Base-by-base conservation (phyloP, 2,113 vertebrate species). In the Rhodinocichla rosea region DNA sequence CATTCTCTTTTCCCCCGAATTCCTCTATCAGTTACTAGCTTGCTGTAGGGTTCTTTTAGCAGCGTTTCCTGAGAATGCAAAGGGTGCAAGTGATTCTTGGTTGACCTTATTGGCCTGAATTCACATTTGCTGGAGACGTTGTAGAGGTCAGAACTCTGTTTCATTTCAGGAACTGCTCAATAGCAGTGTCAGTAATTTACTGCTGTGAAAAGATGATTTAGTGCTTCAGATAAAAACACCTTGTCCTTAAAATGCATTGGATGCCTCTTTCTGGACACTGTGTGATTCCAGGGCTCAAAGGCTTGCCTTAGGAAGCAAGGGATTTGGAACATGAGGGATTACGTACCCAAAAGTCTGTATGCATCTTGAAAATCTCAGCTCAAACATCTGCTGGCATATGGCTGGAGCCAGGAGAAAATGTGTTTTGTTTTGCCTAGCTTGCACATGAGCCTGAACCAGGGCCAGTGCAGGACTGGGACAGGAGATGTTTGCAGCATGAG, bases 341-440 rank as follows among this genome's bases (percentile, higher is more conserved):
- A 49, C 40, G 2, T 76, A 87, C 89, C 91, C 78, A 13, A 33
- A 93, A 84, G 73, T 70, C 44, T 18, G 7, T 30, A 32, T 22
- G 37, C 78, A 68, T 94, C 91, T 94, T 97, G 91, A 89, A 94
- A 91, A 84, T 84, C 81, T 95, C 94, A 96, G 44, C 77, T 87
- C 35, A 81, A 40, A 94, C 87, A 87, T 92, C 95, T 94, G 89
- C 77, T 94, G 92, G 87, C 74, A 60, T 33, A 75, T 1, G 9
- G 32, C 17, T 79, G 37, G 15, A 89, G 81, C 77, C 77, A 82
- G 89, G 49, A 83, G 91, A 63, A 92, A 82, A 84, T 14, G 69
- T 82, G 81, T 84, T 81, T 45, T 92, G 76, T 84, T 95, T 81
- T 95, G 83, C 91, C 70, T 74, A 55, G 77, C 74, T 81, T 87